A percentile compares a stretch with the other conserved stretches of the same genome.
phyloP scores from a whole-genome alignment of 2,888 invertebrate species.

The Lacanobia wlatinum region DNA sequence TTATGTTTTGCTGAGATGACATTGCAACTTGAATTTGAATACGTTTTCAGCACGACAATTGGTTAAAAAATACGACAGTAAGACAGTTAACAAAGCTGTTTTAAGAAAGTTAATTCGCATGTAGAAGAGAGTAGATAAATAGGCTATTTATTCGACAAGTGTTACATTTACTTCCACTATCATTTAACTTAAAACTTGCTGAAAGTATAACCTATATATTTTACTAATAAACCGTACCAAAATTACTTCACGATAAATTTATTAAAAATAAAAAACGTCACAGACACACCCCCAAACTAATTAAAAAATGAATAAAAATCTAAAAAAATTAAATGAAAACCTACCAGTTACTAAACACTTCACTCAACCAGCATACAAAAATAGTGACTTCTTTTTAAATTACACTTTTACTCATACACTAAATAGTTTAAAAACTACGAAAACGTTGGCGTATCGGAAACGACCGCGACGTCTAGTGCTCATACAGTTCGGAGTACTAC shows the following conservation, averaged over 20 bases:
- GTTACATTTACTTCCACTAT: not conserved
- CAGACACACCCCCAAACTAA: not conserved
- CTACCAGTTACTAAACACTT: slow-evolving; percentile 44
- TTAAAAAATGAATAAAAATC: no score
- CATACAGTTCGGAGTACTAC: slow-evolving; percentile 20
- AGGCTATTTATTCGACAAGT: not conserved
- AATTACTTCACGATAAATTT: not conserved
- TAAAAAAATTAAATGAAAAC: slow-evolving; percentile 13
- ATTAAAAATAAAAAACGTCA: not conserved
- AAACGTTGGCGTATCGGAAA: not conserved
- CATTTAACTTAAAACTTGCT: not conserved
- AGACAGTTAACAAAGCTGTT: no score
- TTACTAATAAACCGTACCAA: not conserved
- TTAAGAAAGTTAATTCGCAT: no score
- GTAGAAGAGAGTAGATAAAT: not conserved
- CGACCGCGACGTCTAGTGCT: slow-evolving; percentile 13
- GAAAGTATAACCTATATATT: no score
- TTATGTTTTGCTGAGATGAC: no score
- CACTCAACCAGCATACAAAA: slow-evolving; percentile 30
- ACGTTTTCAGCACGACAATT: no score
- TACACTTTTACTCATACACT: slow-evolving; percentile 20
- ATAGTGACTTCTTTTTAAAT: not conserved
- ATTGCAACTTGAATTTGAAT: no score
- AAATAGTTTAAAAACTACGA: slow-evolving; percentile 4
- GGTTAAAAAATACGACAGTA: no score